Evolutionary conservation across 2,888 invertebrate genomes (phyloP), one percentile per base, ranked within the genome.

Genomic region (Tubulanus polymorphus): DNA sequence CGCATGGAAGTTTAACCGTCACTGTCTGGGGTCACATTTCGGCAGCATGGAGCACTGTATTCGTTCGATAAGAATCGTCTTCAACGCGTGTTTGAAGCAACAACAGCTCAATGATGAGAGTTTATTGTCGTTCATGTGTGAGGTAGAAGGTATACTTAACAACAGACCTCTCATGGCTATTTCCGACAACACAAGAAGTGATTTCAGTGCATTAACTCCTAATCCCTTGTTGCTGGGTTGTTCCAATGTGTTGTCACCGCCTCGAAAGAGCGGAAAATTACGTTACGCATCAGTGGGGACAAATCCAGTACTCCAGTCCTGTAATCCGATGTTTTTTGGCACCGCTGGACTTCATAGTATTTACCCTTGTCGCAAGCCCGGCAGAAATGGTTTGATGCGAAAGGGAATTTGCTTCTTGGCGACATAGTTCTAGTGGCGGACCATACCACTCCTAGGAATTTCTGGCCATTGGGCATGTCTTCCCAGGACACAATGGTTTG

Each of bases 191-290:
- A 61, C 62, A 46, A 55, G 55, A 0, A 10, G 53, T n/a, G 37
- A 55, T n/a, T n/a, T 12, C 2, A 55, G 35, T 29, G 63, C 64
- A 2, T 45, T 65, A 10, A 62, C 59, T 29, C 66, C 63, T 18
- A 64, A 66, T 50, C 56, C 60, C 32, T 27, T 64, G n/a, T 35
- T 64, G 5, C 62, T 63, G 3, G 50, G 57, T 54, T 62, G 64
- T 51, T 51, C 57, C 1, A 55, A 54, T 5, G 23, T 56, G 5
- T 1, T 50, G 3, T 15, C 49, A 2, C 37, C 51, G 2, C 55
- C 50, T 10, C 57, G 50, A 20, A 51, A 50, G n/a, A n/a, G n/a
- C n/a, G n/a, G n/a, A n/a, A n/a, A n/a, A n/a, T n/a, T n/a, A n/a
- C n/a, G n/a, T n/a, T n/a, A n/a, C n/a, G n/a, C n/a, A n/a, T n/a